Evolutionary conservation across 2,113 vertebrate species (phyloP).

Genomic region (Capreolus pygargus): DNA sequence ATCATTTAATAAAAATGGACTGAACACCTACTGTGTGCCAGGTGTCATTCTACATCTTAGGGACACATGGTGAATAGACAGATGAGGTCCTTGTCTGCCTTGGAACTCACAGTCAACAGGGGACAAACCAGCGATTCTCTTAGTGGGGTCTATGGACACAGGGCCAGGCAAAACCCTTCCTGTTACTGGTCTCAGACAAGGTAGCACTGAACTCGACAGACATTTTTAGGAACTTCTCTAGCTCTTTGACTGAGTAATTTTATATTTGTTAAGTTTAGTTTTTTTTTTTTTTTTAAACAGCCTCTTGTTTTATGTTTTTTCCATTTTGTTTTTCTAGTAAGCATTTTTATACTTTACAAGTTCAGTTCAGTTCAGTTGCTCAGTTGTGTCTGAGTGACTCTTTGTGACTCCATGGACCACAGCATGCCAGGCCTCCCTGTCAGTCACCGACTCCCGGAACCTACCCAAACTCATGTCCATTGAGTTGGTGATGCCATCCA

Average conservation of each 20-base stretch:
- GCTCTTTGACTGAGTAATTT: not conserved
- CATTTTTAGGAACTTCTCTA: not conserved
- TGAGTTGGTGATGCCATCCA: not conserved
- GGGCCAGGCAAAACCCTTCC: not conserved
- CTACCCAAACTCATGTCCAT: not conserved
- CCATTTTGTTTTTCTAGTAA: not conserved
- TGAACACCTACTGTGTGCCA: not conserved
- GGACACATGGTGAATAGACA: not conserved
- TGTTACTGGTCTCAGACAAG: not conserved
- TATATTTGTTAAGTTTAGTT: not conserved
- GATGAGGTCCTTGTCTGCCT: not conserved
- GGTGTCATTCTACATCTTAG: not conserved
- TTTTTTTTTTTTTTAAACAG: not conserved
- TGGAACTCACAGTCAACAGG: not conserved
- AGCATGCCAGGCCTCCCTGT: not conserved
- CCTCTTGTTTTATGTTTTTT: not conserved
- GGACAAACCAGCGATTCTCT: not conserved
- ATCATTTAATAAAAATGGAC: not conserved
- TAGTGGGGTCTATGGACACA: not conserved
- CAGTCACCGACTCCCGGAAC: fast-evolving
- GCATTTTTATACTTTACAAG: not conserved
- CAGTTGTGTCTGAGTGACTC: not conserved
- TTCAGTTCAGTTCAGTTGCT: not conserved
- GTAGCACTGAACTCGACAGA: not conserved
- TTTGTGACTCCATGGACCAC: not conserved